Evolutionary conservation across 1,140 invertebrate genomes (phyloP).

Genomic region (Dinothrombium tinctorium): DNA sequence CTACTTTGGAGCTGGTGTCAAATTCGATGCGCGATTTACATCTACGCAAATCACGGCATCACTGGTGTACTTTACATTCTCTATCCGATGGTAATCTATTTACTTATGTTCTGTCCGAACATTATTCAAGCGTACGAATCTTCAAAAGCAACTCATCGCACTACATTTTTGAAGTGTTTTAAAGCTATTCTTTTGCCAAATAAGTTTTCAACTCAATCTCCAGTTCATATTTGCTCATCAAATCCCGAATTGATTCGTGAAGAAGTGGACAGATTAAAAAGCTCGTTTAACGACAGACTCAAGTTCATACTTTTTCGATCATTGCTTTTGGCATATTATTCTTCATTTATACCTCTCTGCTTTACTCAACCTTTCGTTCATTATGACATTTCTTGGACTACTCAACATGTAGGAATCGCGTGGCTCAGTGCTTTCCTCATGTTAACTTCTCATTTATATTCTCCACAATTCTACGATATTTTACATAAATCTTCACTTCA

Average conservation of each 20-base stretch:
- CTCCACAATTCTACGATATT: slow-evolving; percentile 55
- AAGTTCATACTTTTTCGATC: slow-evolving; percentile 76
- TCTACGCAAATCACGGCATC: slow-evolving; percentile 6
- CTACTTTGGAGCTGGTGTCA: slow-evolving; percentile 1
- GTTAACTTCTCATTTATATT: slow-evolving; percentile 48
- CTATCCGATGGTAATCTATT: slow-evolving; percentile 12
- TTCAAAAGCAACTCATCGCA: slow-evolving; percentile 1
- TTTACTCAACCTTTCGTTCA: slow-evolving; percentile 59
- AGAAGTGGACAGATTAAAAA: slow-evolving; percentile 56
- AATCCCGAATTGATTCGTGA: slow-evolving; percentile 35
- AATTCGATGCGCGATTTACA: not conserved
- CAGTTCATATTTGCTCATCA: slow-evolving; percentile 23
- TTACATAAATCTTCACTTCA: slow-evolving; percentile 67
- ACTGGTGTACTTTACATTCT: slow-evolving; percentile 8
- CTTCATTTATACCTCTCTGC: slow-evolving; percentile 64
- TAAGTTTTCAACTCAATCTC: slow-evolving; percentile 4
- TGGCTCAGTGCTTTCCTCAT: slow-evolving; percentile 58
- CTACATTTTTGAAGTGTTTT: not conserved
- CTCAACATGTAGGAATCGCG: slow-evolving; percentile 53
- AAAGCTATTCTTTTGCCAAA: slow-evolving; percentile 6
- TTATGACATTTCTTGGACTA: slow-evolving; percentile 58
- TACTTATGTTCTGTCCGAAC: slow-evolving; percentile 10
- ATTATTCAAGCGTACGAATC: slow-evolving; percentile 8
- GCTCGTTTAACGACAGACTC: slow-evolving; percentile 63
- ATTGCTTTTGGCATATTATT: slow-evolving; percentile 66